These are phyloP conservation scores for Trissolcus basalis DNA, from an alignment of 1,140 invertebrate species.

Conservation along the genomic window DNA sequence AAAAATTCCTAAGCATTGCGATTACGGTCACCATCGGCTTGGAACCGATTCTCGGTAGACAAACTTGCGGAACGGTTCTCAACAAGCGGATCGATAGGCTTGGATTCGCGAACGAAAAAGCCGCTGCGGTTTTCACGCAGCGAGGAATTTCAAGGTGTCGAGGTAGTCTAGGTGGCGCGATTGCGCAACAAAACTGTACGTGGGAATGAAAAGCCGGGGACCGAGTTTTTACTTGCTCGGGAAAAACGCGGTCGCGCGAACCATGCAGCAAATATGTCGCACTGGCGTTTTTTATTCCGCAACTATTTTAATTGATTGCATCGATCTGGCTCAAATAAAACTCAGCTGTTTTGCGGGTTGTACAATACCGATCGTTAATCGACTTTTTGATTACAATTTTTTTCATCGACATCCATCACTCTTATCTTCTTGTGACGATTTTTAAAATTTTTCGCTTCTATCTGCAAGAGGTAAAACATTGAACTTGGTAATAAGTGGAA, in stretches of 20 bases:
- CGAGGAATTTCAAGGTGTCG: constrained; percentile 49
- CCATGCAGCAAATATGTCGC: constrained; percentile 22
- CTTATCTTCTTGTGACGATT: too few relatives aligned
- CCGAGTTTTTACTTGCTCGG: constrained; percentile 27
- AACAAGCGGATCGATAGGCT: constrained; percentile 48
- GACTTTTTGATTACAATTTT: too few relatives aligned
- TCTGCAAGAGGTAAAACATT: background rate
- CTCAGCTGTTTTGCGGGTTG: too few relatives aligned
- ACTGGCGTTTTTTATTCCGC: background rate
- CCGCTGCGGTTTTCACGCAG: constrained; percentile 35
- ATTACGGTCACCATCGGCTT: constrained; percentile 60
- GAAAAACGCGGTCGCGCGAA: constrained; percentile 32
- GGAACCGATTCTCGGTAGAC: constrained; percentile 58
- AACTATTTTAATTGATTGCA: constrained; percentile 40
- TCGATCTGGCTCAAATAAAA: background rate
- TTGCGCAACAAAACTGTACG: constrained; percentile 49
- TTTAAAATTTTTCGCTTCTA: too few relatives aligned
- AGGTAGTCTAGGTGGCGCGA: constrained; percentile 13
- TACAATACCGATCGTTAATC: too few relatives aligned
- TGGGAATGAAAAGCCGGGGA: constrained; percentile 42
- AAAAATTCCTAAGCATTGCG: constrained; percentile 40
- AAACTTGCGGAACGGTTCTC: constrained; percentile 52
- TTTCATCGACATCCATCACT: too few relatives aligned
- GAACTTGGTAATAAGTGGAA: too few relatives aligned
- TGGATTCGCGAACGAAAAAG: constrained; percentile 42